Conservation (phyloP, 2,797 vertebrate species). For the Ceryle rudis region DNA sequence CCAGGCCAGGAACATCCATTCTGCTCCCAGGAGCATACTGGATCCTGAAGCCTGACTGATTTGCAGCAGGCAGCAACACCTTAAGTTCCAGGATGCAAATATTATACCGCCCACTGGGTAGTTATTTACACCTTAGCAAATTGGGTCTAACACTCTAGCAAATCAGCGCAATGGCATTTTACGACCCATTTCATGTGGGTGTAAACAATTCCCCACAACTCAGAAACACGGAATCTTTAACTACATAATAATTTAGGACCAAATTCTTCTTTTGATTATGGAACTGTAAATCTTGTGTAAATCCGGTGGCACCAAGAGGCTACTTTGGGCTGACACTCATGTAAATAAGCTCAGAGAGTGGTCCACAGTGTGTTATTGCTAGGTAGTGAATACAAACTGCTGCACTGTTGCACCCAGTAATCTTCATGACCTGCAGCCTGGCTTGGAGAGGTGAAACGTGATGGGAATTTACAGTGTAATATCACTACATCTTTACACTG, state of each 20-base stretch:
- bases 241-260: conserved; percentile 11
- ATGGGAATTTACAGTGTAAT: not conserved
- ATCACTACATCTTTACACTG: not conserved
- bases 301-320: not conserved
- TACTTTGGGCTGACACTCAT: not conserved
- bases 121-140: conserved; percentile 70
- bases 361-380: not conserved
- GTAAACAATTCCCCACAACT: conserved; percentile 2
- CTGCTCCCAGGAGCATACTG: conserved; percentile 6
- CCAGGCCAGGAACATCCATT: not conserved
- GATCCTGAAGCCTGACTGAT: conserved; percentile 12
- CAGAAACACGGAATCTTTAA: not conserved
- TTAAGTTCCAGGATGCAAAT: conserved; percentile 50
- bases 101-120: conserved; percentile 34
- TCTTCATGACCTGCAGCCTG: not conserved
- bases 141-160: conserved; percentile 41
- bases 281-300: not conserved
- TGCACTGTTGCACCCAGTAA: not conserved
- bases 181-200: not conserved
- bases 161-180: conserved; percentile 38
- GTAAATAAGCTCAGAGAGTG: not conserved
- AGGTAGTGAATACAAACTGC: conserved; percentile 11
- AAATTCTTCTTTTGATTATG: not conserved
- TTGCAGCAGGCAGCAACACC: conserved; percentile 14
- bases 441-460: not conserved